These are phyloP conservation scores for Augiades crinisus DNA, from an alignment of 2,888 invertebrate genomes.

Conservation along the genomic window DNA sequence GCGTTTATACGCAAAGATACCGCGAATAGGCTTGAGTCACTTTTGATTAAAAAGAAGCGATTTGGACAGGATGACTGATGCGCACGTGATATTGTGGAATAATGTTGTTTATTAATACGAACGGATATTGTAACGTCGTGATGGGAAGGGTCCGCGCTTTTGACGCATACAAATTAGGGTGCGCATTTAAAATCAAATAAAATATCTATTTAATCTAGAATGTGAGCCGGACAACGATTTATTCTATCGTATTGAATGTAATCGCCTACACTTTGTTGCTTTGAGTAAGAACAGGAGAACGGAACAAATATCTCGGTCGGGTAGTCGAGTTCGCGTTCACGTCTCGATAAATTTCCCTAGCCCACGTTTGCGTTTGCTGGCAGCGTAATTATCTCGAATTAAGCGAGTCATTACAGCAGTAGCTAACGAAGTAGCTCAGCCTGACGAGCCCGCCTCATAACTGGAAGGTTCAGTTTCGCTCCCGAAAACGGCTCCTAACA, in stretches of 20 bases:
- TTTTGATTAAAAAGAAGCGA: slow-evolving; percentile 70
- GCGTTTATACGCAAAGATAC: slow-evolving; percentile 36
- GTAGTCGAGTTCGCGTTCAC: slow-evolving; percentile 29
- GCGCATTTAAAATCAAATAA: slow-evolving; percentile 63
- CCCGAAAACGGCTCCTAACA: slow-evolving; percentile 46
- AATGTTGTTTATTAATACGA: slow-evolving; percentile 69
- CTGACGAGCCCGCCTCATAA: slow-evolving; percentile 50
- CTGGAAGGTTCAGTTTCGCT: slow-evolving; percentile 70
- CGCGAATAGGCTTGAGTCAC: slow-evolving; percentile 55
- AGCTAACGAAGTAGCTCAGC: slow-evolving; percentile 65
- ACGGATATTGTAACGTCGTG: slow-evolving; percentile 73
- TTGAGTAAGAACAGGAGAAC: slow-evolving; percentile 37
- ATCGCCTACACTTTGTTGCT: slow-evolving; percentile 48
- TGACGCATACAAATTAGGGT: slow-evolving; percentile 66
- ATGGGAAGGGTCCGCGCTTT: slow-evolving; percentile 62
- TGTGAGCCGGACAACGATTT: slow-evolving; percentile 54
- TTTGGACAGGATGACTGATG: slow-evolving; percentile 71
- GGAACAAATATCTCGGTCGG: slow-evolving; percentile 35
- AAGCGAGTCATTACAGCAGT: slow-evolving; percentile 68
- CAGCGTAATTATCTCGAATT: slow-evolving; percentile 74
- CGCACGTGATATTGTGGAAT: slow-evolving; percentile 64
- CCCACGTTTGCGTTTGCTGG: slow-evolving; percentile 61
- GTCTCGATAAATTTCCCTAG: slow-evolving; percentile 55
- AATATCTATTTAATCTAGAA: slow-evolving; percentile 53
- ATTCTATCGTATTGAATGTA: slow-evolving; percentile 53